phyloP scores from a whole-genome alignment of 2,113 vertebrate species.

The Mesitornis unicolor region DNA sequence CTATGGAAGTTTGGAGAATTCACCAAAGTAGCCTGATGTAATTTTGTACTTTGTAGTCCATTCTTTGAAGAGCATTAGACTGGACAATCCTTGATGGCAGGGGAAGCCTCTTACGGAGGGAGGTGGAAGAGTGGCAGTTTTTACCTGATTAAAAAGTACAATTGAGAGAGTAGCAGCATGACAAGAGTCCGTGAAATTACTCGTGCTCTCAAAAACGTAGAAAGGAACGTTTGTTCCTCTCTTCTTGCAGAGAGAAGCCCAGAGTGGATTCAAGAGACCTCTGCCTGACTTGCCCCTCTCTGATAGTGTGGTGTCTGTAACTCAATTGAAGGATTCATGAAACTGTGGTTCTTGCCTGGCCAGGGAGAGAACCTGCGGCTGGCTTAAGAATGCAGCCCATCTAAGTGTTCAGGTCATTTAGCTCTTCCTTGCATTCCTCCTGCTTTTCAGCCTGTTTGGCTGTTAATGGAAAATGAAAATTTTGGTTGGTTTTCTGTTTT shows the following conservation, averaged over 20 bases:
- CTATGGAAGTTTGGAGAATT: not conserved
- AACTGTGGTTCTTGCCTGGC: not conserved
- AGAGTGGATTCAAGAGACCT: not conserved
- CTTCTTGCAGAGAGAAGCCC: not conserved
- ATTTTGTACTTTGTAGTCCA: not conserved
- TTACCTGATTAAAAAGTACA: not conserved
- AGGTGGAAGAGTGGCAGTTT: not conserved
- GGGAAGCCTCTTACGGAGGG: not conserved
- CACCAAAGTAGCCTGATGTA: not conserved
- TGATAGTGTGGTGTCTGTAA: not conserved
- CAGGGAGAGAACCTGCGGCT: not conserved
- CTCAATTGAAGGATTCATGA: not conserved
- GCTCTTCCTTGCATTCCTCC: not conserved
- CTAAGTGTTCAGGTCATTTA: not conserved
- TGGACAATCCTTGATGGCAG: not conserved
- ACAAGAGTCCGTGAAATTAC: not conserved
- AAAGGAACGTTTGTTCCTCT: not conserved
- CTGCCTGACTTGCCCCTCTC: not conserved
- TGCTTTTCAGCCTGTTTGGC: not conserved
- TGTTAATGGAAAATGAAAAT: not conserved
- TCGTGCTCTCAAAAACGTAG: not conserved
- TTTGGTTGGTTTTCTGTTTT: not conserved
- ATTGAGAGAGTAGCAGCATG: not conserved
- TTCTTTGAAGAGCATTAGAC: not conserved
- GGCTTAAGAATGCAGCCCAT: not conserved